Evolutionary conservation across 2,113 vertebrate species (phyloP), one percentile per base, ranked within the genome.

Genomic region (Dolichallabes microphthalmus): DNA sequence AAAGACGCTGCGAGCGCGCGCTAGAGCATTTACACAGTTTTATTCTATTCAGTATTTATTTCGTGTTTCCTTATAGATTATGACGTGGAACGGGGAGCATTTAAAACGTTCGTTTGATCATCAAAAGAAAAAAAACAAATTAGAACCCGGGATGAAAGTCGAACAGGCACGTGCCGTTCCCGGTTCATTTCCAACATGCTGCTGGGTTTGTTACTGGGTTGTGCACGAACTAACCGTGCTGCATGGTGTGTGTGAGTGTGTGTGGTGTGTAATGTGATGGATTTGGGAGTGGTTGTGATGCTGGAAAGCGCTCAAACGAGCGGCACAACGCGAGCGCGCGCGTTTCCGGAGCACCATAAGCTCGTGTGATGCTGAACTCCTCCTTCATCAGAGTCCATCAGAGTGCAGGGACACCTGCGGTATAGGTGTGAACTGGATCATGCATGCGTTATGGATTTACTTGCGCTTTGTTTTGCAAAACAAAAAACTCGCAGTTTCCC

Each of bases 261-360:
- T 45, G 45, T 45, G 45, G 45, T 45, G 45, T 45, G 45, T 45
- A n/a, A 50, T 63, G 2, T 63, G 58, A 80, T 80, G 58, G 58
- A 63, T 1, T 17, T 4, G 60, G 78, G 58, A 80, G 60, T 63
- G 78, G 58, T 80, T 80, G 78, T 63, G 78, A 63, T 63, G 78
- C 78, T 63, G 35, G 12, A 63, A 63, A 27, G 60, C 57, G 60
- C 78, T 45, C 27, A n/a, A 80, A 25, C 14, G 30, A 39, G 30
- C 35, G 76, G 60, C 53, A 32, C 52, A 10, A 20, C 20, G 53
- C 75, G 27, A 32, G 8, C 75, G 53, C 53, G 55, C 76, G 76
- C 27, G 52, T 58, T 78, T 58, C 73, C 73, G 73, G 73, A 45
- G 45, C 45, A 45, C 45, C 53, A 7, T 5, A 2, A 78, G 76